A percentile compares a stretch with the other conserved stretches of the same genome.
These are phyloP conservation scores for Sabatieria punctata DNA, from an alignment of 2,888 invertebrate genomes.

Conservation along the genomic window DNA sequence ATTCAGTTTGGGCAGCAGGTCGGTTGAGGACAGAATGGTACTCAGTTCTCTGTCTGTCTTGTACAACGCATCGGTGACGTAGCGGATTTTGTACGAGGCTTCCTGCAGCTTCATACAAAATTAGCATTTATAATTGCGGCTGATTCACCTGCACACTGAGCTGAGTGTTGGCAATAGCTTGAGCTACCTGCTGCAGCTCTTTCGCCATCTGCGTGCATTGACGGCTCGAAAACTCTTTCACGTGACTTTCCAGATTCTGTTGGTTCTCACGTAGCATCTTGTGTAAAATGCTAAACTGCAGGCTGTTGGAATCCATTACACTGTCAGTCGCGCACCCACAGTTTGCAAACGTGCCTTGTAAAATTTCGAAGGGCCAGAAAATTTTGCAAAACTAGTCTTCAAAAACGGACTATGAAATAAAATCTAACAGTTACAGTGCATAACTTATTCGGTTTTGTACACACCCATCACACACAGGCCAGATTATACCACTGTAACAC, in stretches of 20 bases:
- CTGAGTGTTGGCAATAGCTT: not conserved
- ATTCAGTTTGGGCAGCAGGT: no score
- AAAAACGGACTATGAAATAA: no score
- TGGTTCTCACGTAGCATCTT: not conserved
- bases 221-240: not conserved
- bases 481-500: no score
- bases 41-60: conserved; percentile 3
- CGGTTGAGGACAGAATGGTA: not conserved
- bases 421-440: no score
- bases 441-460: no score
- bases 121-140: not conserved
- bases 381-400: no score
- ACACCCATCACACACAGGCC: no score
- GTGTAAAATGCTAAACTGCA: conserved; percentile 1
- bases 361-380: no score
- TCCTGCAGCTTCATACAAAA: conserved; percentile 1
- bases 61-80: conserved; percentile 7
- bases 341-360: no score
- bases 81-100: conserved; percentile 1
- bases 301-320: no score
- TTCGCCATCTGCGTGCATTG: not conserved
- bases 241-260: not conserved
- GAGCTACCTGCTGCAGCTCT: not conserved
- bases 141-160: not conserved
- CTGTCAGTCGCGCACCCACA: no score